A percentile compares a stretch with the other conserved stretches of the same genome.
Evolutionary conservation across 2,113 vertebrate genomes (phyloP).

Genomic region (Calidris pugnax): DNA sequence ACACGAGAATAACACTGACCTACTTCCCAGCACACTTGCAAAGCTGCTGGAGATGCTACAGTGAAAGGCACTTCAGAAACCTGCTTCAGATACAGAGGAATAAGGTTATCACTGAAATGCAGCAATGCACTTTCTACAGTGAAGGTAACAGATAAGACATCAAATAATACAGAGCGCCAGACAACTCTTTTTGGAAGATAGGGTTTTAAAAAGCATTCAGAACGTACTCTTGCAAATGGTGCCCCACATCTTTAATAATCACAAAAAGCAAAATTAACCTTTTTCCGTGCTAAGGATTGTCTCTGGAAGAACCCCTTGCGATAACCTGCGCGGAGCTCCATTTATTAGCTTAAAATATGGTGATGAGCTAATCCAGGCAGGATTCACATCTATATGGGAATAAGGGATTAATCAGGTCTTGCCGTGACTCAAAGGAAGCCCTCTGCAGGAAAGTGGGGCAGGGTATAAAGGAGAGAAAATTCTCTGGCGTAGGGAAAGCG

Average conservation of each 20-base stretch:
- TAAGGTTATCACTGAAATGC: slow-evolving; percentile 12
- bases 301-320: not conserved
- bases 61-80: slow-evolving; percentile 5
- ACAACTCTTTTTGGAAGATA: not conserved
- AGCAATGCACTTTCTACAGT: not conserved
- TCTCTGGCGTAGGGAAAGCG: not conserved
- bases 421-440: not conserved
- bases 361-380: not conserved
- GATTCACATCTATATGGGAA: not conserved
- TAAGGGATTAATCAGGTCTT: not conserved
- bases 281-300: not conserved
- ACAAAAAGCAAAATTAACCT: not conserved
- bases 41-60: slow-evolving; percentile 29
- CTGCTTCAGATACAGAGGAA: not conserved
- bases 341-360: not conserved
- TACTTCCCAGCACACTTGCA: slow-evolving; percentile 13
- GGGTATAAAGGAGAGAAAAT: not conserved
- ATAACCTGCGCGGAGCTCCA: not conserved
- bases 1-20: slow-evolving; percentile 21
- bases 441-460: not conserved
- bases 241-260: not conserved
- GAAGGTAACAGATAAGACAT: slow-evolving; percentile 11
- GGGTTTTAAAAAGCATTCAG: not conserved
- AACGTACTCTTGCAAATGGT: not conserved
- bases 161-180: not conserved